These are phyloP conservation scores for Yoshiicerus persimilis DNA, from an alignment of 1,140 invertebrate species.

Conservation along the genomic window DNA sequence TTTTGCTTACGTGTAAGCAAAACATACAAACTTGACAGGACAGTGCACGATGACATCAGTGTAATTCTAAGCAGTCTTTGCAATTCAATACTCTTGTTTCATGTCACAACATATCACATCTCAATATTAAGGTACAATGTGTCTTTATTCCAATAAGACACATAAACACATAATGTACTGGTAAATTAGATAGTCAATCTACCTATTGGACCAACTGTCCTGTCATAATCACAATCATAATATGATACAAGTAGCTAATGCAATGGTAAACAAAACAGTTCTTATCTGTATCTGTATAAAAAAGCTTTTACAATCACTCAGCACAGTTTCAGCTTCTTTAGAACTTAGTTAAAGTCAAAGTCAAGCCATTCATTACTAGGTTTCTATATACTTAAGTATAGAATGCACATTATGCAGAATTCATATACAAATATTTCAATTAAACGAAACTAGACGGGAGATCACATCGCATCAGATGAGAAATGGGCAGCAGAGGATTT, in stretches of 20 bases:
- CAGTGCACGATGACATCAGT: not conserved
- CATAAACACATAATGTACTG: not conserved
- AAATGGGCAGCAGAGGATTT: not conserved
- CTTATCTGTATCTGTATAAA: not conserved
- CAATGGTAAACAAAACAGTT: not conserved
- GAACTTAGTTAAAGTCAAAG: not conserved
- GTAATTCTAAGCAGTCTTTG: not conserved
- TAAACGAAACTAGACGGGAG: not conserved
- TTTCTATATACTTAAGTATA: not conserved
- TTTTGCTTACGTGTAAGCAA: not conserved
- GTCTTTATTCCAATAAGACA: not conserved
- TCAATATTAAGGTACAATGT: not conserved
- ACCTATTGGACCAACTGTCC: not conserved
- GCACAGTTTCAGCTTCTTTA: not conserved
- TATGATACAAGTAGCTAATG: not conserved
- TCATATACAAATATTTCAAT: slow-evolving; percentile 3
- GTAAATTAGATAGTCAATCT: too few species aligned
- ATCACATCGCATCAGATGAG: not conserved
- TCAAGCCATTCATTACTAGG: not conserved
- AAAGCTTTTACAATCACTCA: not conserved
- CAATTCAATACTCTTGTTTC: not conserved
- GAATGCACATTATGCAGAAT: too few species aligned
- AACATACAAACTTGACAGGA: not conserved
- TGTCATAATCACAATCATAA: too few species aligned
- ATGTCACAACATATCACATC: not conserved